phyloP scores from a whole-genome alignment of 2,797 vertebrate species.

The Phoxinus dragarum region DNA sequence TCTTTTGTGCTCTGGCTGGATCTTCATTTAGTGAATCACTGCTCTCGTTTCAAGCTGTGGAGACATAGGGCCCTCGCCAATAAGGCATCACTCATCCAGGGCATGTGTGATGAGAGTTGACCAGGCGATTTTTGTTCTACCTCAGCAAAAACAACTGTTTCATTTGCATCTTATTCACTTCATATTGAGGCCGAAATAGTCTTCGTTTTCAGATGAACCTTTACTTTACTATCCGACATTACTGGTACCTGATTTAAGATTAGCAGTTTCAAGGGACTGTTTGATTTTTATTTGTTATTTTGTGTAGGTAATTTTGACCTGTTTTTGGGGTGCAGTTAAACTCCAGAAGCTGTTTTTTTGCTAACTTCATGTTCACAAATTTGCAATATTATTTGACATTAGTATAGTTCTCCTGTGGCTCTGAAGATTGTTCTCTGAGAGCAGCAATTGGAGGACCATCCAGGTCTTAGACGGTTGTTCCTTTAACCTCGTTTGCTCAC shows the following conservation, averaged over 20 bases:
- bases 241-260: not conserved
- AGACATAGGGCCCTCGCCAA: constrained; percentile 52
- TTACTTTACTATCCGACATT: no score
- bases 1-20: constrained; percentile 29
- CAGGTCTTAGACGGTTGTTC: constrained; percentile 54
- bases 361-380: not conserved
- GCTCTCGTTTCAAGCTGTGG: constrained; percentile 44
- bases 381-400: not conserved
- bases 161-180: constrained; percentile 10
- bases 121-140: constrained; percentile 39
- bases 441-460: not conserved
- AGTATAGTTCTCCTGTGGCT: not conserved
- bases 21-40: constrained; percentile 55
- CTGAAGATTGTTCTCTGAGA: constrained; percentile 4
- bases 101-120: constrained; percentile 43
- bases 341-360: not conserved
- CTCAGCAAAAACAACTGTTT: constrained; percentile 5
- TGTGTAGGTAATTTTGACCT: not conserved
- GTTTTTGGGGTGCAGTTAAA: not conserved
- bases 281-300: not conserved
- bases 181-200: not conserved
- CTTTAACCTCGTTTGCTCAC: not conserved
- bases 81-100: constrained; percentile 18
- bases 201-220: not conserved
- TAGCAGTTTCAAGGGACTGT: not conserved